phyloP scores from a whole-genome alignment of 2,888 invertebrate species.

The Alviniconcha strummeri region DNA sequence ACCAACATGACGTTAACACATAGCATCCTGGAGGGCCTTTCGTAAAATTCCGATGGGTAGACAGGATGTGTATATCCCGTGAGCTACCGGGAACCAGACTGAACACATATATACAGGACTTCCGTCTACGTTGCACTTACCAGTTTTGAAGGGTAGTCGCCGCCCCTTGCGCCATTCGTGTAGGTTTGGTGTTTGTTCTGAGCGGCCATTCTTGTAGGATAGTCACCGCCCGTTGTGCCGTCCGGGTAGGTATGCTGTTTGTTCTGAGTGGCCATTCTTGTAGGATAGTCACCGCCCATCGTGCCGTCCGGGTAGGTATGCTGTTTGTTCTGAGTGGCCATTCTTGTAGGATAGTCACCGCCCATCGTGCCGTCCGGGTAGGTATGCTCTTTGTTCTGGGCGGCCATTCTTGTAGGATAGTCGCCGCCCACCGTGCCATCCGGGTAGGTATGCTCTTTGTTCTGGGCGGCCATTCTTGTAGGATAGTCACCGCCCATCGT shows the following conservation, averaged over 20 bases:
- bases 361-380: not conserved
- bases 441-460: not conserved
- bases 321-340: no score
- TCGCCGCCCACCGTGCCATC: not conserved
- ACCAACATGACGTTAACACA: no score
- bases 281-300: not conserved
- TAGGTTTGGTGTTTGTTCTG: no score
- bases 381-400: not conserved
- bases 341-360: not conserved
- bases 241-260: slow-evolving; percentile 3
- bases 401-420: not conserved
- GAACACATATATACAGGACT: no score
- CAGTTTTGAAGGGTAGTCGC: no score
- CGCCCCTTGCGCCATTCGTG: no score
- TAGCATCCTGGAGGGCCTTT: no score
- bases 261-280: not conserved
- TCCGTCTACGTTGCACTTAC: no score
- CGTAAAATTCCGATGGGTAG: no score
- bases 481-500: slow-evolving; percentile 3
- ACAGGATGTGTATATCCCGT: no score
- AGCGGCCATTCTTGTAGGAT: not conserved
- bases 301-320: slow-evolving; percentile 14
- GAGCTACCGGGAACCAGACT: no score
- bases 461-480: not conserved
- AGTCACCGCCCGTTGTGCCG: not conserved